Evolutionary conservation across 2,888 invertebrate genomes (phyloP), one percentile per base, ranked within the genome.

Genomic region (Erebia palarica): DNA sequence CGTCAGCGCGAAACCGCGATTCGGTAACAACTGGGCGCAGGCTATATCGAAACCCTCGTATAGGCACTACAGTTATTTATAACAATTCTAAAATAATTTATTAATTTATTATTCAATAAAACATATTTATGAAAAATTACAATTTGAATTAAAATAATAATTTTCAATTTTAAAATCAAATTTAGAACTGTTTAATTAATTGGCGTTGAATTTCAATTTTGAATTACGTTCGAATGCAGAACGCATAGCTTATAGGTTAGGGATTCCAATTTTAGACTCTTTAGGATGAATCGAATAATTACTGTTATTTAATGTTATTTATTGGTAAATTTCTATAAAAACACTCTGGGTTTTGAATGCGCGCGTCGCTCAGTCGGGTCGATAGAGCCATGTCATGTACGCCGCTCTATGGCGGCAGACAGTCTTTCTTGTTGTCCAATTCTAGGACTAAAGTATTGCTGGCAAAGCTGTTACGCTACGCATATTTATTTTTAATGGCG

Each of bases 351-450:
- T 80, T 83, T 85, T 75, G 83, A 81, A 80, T 91, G 92, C 92
- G 92, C 92, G 92, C 92, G 92, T 91, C 92, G 90, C 77, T 74
- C 74, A 72, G 73, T 76, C 80, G 82, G 91, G 91, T 92, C 92
- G 91, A 92, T 92, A 92, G 84, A 91, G 91, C 90, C 81, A 82
- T 85, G 84, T 84, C 86, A 82, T 87, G 87, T 84, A 84, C 81
- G 79, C 83, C 82, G 81, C 81, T 81, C 82, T 86, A 83, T 86
- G 90, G 91, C 91, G 92, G 88, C 92, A 88, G 89, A 90, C 90
- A 84, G 91, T 91, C 91, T 84, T 79, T 81, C 84, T 88, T 90
- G 87, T 88, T 88, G 85, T 85, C 89, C 86, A 86, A 86, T 87
- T 82, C 85, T 83, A 82, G 82, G 81, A 82, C 82, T 80, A 70